Evolutionary conservation across 2,797 vertebrate genomes (phyloP).

Genomic region (Squalus acanthias): DNA sequence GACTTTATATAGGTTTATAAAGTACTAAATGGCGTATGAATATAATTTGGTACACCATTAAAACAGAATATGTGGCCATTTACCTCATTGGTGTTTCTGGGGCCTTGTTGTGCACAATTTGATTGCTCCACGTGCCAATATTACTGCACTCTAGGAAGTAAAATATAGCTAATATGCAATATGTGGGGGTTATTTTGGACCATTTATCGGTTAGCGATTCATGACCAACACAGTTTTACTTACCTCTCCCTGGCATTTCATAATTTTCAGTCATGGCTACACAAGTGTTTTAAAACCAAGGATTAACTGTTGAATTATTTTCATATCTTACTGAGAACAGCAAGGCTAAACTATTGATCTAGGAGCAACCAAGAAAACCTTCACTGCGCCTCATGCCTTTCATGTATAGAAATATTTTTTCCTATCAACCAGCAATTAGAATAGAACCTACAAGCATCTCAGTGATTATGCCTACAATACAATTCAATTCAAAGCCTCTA

Average conservation of each 20-base stretch:
- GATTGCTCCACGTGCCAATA: neutral
- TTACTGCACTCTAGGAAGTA: neutral
- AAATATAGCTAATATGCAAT: neutral
- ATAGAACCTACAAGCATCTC: neutral
- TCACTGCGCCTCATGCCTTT: neutral
- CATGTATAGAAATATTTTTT: neutral
- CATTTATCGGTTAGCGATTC: neutral
- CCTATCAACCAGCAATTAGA: neutral
- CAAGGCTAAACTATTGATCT: neutral
- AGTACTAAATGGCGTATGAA: neutral
- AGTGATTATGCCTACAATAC: neutral
- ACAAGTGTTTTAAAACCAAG: neutral
- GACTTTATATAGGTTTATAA: neutral
- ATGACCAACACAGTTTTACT: neutral
- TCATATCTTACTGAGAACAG: neutral
- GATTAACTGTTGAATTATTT: neutral
- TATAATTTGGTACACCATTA: neutral
- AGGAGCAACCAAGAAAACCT: neutral
- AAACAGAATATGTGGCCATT: neutral
- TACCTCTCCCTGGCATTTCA: neutral
- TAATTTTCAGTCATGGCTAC: neutral
- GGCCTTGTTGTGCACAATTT: neutral
- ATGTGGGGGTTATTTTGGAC: neutral
- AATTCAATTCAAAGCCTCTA: neutral
- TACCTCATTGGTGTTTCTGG: neutral